These are phyloP conservation scores for Meganola albula DNA, from an alignment of 2,888 invertebrate genomes.

Conservation along the genomic window DNA sequence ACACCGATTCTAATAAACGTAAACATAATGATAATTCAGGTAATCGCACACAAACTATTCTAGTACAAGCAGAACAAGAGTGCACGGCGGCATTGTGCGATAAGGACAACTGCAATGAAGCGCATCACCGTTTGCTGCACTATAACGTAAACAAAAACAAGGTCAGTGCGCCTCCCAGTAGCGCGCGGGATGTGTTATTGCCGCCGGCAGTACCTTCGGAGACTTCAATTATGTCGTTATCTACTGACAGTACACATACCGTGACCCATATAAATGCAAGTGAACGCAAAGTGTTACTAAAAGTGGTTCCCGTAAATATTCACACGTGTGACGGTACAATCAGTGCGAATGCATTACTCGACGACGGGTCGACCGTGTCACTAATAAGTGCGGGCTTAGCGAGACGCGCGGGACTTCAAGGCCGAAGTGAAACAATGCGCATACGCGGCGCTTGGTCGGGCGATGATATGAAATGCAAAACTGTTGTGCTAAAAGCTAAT, in stretches of 20 bases:
- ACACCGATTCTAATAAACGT: too few relatives aligned
- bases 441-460: neutral
- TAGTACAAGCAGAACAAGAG: slow-evolving; percentile 20
- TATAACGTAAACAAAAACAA: too few relatives aligned
- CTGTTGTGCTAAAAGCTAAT: neutral
- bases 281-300: neutral
- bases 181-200: neutral
- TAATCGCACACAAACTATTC: slow-evolving; percentile 14
- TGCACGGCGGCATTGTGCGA: slow-evolving; percentile 22
- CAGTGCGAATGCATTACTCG: neutral
- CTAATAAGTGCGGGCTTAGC: slow-evolving; percentile 1
- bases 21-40: slow-evolving; percentile 2
- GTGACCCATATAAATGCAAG: neutral
- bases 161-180: neutral
- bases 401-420: neutral
- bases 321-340: neutral
- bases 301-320: neutral
- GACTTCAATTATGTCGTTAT: too few relatives aligned
- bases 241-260: too few relatives aligned
- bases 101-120: slow-evolving; percentile 8
- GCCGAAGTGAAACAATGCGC: slow-evolving; percentile 1
- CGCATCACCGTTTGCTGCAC: slow-evolving; percentile 7
- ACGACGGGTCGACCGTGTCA: neutral
- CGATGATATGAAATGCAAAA: neutral
- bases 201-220: neutral